Conservation (phyloP, 2,113 vertebrate genomes). For the Pelusios castaneus region DNA sequence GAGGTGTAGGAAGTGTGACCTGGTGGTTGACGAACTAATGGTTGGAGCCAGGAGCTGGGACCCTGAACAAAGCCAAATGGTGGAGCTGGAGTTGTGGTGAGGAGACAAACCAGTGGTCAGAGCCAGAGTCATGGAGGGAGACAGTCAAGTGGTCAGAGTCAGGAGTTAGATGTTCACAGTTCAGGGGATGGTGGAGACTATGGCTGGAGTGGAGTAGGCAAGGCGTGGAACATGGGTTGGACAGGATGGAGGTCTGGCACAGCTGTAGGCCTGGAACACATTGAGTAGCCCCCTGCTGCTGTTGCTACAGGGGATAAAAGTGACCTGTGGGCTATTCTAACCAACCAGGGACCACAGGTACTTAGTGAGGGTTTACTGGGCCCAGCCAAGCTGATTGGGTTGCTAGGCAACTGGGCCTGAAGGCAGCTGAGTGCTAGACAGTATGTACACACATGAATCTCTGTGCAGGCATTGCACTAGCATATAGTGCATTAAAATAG, state of each 20-base stretch:
- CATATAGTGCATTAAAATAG: neutral
- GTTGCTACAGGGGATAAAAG: neutral
- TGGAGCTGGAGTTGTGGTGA: neutral
- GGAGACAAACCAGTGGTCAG: neutral
- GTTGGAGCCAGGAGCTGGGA: neutral
- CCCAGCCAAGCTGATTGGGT: neutral
- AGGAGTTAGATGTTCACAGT: neutral
- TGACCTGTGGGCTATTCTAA: neutral
- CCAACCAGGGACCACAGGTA: neutral
- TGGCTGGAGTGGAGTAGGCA: no score
- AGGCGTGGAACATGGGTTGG: neutral
- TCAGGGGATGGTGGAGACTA: neutral
- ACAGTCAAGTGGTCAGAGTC: neutral
- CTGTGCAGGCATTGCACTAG: neutral
- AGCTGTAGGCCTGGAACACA: neutral
- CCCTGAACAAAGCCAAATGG: neutral
- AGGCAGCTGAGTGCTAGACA: neutral
- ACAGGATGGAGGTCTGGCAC: neutral
- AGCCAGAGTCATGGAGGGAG: neutral
- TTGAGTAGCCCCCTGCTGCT: neutral
- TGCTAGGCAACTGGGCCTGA: neutral
- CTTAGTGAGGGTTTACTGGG: no score
- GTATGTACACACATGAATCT: neutral
- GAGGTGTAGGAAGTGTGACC: neutral
- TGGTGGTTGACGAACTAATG: neutral